A percentile compares a stretch with the other conserved stretches of the same genome.
phyloP scores from a whole-genome alignment of 1,140 invertebrate genomes.

The Eriocheir sinensis region DNA sequence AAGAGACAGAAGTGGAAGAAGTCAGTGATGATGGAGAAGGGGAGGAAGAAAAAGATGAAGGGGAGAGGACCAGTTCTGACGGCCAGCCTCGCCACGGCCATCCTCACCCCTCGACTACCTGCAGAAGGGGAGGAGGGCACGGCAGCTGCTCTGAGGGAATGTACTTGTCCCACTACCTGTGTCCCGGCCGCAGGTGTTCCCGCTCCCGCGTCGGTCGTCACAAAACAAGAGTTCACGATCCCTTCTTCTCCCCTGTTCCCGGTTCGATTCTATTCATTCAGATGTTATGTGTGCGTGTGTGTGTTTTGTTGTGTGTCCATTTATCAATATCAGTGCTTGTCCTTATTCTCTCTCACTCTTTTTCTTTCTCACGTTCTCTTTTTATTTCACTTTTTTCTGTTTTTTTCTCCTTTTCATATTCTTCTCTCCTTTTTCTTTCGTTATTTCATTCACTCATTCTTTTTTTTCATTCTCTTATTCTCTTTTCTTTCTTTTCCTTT shows the following conservation, averaged over 20 bases:
- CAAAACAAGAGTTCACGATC: neutral
- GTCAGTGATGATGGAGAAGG: no score
- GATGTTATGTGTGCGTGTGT: neutral
- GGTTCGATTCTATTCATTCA: neutral
- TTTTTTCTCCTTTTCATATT: neutral
- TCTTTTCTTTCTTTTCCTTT: conserved; percentile 15
- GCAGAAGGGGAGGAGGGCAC: conserved; percentile 1
- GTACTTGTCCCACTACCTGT: conserved; percentile 30
- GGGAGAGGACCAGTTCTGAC: neutral
- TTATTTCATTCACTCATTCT: neutral
- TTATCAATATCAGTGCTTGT: neutral
- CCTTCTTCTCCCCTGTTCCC: no score
- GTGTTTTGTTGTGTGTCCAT: neutral
- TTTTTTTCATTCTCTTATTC: neutral
- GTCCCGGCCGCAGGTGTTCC: conserved; percentile 40
- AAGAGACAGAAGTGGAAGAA: no score
- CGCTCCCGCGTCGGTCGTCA: neutral
- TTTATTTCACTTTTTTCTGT: neutral
- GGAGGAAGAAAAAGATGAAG: no score
- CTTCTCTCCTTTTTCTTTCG: neutral
- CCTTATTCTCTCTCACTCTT: neutral
- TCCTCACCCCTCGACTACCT: neutral
- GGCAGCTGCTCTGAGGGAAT: conserved; percentile 46
- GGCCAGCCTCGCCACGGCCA: neutral
- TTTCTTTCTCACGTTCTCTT: neutral